Evolutionary conservation across 2,888 invertebrate species (phyloP).

Genomic region (Schizaphis graminum): DNA sequence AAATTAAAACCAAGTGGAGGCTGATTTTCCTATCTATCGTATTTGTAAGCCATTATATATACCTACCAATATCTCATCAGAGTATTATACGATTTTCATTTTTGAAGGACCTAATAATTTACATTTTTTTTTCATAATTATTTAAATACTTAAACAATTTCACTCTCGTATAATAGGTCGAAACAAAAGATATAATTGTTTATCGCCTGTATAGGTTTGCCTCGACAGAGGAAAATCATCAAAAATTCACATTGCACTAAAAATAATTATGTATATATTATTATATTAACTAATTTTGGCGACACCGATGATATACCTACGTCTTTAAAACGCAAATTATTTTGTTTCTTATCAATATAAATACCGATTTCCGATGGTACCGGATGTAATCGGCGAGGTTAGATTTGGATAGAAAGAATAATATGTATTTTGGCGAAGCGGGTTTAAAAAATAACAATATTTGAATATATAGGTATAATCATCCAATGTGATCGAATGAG

Average conservation of each 20-base stretch:
- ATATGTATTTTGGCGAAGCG: background rate
- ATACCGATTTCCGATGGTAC: background rate
- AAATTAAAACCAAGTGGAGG: background rate
- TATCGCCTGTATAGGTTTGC: background rate
- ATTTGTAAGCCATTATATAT: background rate
- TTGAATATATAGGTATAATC: background rate
- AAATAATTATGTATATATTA: background rate
- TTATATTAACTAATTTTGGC: background rate
- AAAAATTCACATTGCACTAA: background rate
- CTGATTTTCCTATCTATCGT: background rate
- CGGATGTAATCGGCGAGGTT: background rate
- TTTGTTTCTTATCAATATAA: background rate
- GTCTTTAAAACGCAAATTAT: background rate
- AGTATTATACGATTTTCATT: background rate
- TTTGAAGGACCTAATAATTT: background rate
- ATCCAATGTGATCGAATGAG: background rate
- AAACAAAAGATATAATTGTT: background rate
- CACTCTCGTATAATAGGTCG: background rate
- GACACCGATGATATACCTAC: background rate
- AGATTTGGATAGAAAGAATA: background rate
- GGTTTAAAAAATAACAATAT: background rate
- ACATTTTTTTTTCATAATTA: background rate
- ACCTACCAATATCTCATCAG: background rate
- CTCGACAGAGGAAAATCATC: background rate
- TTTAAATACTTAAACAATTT: background rate